phyloP scores from a whole-genome alignment of 2,113 vertebrate genomes.

The Centropristis striata region DNA sequence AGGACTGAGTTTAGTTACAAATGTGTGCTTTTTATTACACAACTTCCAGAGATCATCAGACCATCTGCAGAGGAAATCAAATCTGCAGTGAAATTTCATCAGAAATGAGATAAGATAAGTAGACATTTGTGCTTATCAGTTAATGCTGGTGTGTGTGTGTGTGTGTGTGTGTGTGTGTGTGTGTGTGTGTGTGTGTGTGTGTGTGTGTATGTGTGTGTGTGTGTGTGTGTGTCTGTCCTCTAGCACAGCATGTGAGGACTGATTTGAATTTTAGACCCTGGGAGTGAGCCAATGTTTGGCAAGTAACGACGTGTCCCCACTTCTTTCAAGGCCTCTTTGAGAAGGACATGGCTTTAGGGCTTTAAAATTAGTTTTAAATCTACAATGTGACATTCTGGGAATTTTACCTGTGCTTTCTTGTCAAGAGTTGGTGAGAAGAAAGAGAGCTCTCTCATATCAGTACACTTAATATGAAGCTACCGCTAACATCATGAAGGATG shows the following conservation, averaged over 20 bases:
- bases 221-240: not conserved
- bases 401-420: not conserved
- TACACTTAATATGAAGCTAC: not conserved
- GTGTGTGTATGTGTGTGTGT: not conserved
- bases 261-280: not conserved
- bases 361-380: not conserved
- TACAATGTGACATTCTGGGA: not conserved
- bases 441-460: not conserved
- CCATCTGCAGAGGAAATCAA: conserved; percentile 44
- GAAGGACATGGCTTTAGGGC: not conserved
- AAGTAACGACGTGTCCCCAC: not conserved
- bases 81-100: conserved; percentile 47
- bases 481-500: not conserved
- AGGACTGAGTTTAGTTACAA: not conserved
- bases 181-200: not conserved
- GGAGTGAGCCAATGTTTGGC: not conserved
- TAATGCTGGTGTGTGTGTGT: not conserved
- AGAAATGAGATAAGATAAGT: conserved; percentile 1
- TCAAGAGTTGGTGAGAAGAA: not conserved
- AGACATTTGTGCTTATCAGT: conserved; percentile 14
- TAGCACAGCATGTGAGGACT: not conserved
- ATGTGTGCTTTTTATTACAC: conserved; percentile 45
- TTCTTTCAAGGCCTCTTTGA: not conserved
- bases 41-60: conserved; percentile 41
- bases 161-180: not conserved